Percentiles rank a stretch among this genome's conserved stretches.
Evolutionary conservation across 2,888 invertebrate genomes (phyloP).

Genomic region (Ecliptopera silaceata): DNA sequence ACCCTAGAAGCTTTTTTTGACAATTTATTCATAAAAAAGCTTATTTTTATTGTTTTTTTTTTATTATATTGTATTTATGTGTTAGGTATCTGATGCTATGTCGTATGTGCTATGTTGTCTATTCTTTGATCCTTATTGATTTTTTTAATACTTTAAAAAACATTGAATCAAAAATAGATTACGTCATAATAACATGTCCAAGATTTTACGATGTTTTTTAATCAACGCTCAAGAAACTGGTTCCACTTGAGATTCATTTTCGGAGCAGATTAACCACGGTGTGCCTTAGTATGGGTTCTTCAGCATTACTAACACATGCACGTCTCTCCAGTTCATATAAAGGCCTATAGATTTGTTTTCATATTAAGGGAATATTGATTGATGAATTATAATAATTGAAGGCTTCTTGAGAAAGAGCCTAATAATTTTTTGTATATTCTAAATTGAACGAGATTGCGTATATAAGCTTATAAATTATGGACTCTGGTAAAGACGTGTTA

Average conservation of each 20-base stretch:
- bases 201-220: conserved; percentile 25
- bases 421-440: neutral
- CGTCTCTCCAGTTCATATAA: conserved; percentile 14
- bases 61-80: too few species aligned
- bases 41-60: too few species aligned
- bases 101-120: too few species aligned
- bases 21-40: too few species aligned
- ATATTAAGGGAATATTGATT: conserved; percentile 25
- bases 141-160: neutral
- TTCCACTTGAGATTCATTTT: conserved; percentile 57
- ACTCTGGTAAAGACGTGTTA: too few species aligned
- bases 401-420: conserved; percentile 22
- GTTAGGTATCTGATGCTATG: too few species aligned
- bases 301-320: too few species aligned
- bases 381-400: conserved; percentile 35
- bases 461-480: too few species aligned
- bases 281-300: conserved; percentile 43
- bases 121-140: too few species aligned
- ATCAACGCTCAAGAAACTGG: conserved; percentile 38
- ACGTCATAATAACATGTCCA: conserved; percentile 24
- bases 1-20: too few species aligned
- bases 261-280: conserved; percentile 53
- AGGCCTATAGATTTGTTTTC: conserved; percentile 30
- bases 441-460: too few species aligned
- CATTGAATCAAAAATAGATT: conserved; percentile 27